phyloP scores from a whole-genome alignment of 2,113 vertebrate genomes.

The Anarrhichthys ocellatus region DNA sequence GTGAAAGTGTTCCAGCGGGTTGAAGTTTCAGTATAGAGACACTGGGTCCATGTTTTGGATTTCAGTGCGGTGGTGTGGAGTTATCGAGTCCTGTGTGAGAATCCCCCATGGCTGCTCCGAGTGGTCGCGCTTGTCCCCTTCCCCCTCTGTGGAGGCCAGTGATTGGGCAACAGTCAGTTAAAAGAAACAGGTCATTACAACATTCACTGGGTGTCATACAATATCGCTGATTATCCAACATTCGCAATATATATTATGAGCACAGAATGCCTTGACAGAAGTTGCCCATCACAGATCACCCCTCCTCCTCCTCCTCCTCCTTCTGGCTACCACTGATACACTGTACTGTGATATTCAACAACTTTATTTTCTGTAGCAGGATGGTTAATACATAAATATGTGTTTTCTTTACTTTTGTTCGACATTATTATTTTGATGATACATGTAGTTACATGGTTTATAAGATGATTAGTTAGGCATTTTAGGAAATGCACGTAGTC shows the following conservation, averaged over 20 bases:
- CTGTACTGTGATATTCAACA: constrained; percentile 7
- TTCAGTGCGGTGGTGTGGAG: not conserved
- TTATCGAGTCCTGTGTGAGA: constrained; percentile 59
- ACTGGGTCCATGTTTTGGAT: not conserved
- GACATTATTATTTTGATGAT: not conserved
- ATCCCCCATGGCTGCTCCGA: constrained; percentile 44
- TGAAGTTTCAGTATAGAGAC: not conserved
- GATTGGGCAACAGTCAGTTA: constrained; percentile 61
- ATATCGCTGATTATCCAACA: not conserved
- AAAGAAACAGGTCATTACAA: constrained; percentile 3
- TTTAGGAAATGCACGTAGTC: not conserved
- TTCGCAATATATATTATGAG: not conserved
- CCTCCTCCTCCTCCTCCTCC: constrained; percentile 2
- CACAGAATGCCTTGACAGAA: constrained; percentile 14
- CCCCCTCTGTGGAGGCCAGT: constrained; percentile 52
- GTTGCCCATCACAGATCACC: constrained; percentile 67
- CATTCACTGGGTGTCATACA: not conserved
- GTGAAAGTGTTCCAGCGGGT: not conserved
- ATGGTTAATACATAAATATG: not conserved
- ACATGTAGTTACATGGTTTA: not conserved
- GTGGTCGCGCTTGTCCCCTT: constrained; percentile 39
- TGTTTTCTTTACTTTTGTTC: not conserved
- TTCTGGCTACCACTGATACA: not conserved
- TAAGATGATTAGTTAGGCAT: not conserved
- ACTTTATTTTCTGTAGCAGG: constrained; percentile 12